A percentile compares a stretch with the other conserved stretches of the same genome.
phyloP scores from a whole-genome alignment of 1,140 invertebrate species.

The Dreissena rostriformis region DNA sequence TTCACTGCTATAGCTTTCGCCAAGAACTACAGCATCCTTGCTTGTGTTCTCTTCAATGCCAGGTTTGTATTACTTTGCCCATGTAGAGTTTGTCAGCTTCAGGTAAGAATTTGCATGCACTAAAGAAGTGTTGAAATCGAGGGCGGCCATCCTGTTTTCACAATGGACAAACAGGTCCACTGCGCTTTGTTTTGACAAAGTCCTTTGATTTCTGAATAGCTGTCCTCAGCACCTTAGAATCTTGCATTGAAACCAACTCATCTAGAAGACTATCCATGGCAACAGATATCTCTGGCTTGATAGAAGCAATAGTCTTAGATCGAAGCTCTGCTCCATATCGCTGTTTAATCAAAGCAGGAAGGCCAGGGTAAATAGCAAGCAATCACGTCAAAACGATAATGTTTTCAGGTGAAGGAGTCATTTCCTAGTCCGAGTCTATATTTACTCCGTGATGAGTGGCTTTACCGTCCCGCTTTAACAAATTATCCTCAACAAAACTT shows the following conservation, averaged over 20 bases:
- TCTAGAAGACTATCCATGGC: neutral
- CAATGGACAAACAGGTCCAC: conserved; percentile 9
- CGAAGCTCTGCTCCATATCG: neutral
- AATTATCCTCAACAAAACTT: conserved; percentile 59
- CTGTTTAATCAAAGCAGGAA: conserved; percentile 8
- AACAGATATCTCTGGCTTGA: neutral
- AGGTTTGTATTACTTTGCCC: neutral
- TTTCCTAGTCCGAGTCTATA: conserved; percentile 47
- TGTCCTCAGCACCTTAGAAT: neutral
- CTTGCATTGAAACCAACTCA: neutral
- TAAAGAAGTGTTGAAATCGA: conserved; percentile 10
- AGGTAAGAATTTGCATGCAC: conserved; percentile 21
- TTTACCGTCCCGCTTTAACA: conserved; percentile 30
- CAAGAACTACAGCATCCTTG: neutral
- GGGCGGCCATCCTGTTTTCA: conserved; percentile 16
- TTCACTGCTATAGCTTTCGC: neutral
- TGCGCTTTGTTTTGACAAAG: too few species aligned
- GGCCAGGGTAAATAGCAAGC: neutral
- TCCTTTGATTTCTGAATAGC: neutral
- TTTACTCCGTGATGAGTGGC: conserved; percentile 50
- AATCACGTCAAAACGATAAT: neutral
- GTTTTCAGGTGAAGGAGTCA: neutral
- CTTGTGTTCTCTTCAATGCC: neutral
- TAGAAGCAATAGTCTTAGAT: neutral
- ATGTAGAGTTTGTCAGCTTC: conserved; percentile 8